Base-by-base conservation (phyloP, 2,797 vertebrate species). In the Emys orbicularis region DNA sequence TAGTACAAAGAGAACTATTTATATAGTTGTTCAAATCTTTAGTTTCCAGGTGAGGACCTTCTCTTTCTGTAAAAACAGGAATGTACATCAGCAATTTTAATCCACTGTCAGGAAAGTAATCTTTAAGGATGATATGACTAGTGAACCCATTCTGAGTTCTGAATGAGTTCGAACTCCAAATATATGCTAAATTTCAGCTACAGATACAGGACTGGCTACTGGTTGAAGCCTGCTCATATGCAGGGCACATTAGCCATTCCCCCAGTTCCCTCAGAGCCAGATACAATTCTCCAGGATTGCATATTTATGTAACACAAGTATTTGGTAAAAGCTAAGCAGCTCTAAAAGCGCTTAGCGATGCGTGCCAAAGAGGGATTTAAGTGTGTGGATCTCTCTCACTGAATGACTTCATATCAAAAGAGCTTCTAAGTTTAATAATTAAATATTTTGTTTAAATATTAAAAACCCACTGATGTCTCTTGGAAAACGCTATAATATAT, bases 231-330 rank as follows among this genome's bases (percentile, higher is more conserved):
- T 82, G 72, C 82, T 83, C 50, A 83, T 29, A 18, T 2, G 34
- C 8, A 49, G 68, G 47, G 81, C 1, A 1, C 54, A 74, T 25
- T 86, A 74, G 47, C 74, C 81, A 54, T 61, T 96, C 31, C 72
- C 59, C 83, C 18, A 0, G 72, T 57, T 76, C 87, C 84, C 90
- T 92, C 86, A 82, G 90, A 95, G 81, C 85, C 52, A 82, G 92
- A 97, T 96, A 94, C 90, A 96, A 96, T 84, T 95, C 86, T 96
- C 92, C 0, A 8, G 88, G 86, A 94, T 93, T 96, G 85, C 82
- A 92, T 84, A 79, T 94, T 97, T 97, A 97, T 91, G 88, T 97
- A 97, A 97, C 90, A 96, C 92, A 96, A 97, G 91, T 93, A 88
- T 94, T 90, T 96, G 87, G 95, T 85, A 65, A 94, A 84, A 94